A percentile compares a stretch with the other conserved stretches of the same genome.
Evolutionary conservation across 1,140 invertebrate species (phyloP).

Genomic region (Colletes latitarsis): DNA sequence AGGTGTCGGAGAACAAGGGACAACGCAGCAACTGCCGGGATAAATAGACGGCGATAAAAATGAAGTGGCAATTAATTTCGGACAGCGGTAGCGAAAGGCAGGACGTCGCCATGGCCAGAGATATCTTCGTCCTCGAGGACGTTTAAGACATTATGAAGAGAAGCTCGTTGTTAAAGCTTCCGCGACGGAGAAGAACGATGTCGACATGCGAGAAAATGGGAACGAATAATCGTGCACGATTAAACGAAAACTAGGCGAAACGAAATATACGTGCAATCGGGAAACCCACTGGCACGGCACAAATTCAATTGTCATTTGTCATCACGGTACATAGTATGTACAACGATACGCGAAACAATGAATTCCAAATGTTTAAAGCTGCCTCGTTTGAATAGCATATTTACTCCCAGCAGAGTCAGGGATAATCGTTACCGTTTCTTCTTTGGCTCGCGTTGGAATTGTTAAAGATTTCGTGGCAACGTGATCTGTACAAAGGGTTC

Average conservation of each 20-base stretch:
- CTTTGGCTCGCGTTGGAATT: too few relatives aligned
- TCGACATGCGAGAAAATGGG: conserved; percentile 45
- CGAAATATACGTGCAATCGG: background rate
- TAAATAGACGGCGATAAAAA: conserved; percentile 74
- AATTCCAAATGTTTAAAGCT: too few relatives aligned
- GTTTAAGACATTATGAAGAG: conserved; percentile 64
- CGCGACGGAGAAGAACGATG: conserved; percentile 54
- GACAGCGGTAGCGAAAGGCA: conserved; percentile 58
- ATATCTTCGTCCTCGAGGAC: conserved; percentile 61
- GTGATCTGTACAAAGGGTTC: too few relatives aligned
- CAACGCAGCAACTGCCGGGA: conserved; percentile 67
- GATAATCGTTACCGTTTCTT: too few relatives aligned
- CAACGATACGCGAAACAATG: background rate
- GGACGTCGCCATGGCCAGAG: conserved; percentile 55
- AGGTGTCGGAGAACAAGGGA: conserved; percentile 67
- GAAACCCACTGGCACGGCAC: background rate
- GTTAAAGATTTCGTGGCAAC: too few relatives aligned
- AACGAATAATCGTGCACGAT: conserved; percentile 23
- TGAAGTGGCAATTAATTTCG: conserved; percentile 74
- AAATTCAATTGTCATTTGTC: background rate
- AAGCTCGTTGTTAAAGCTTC: conserved; percentile 48
- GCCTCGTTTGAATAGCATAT: too few relatives aligned
- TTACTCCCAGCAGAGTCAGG: too few relatives aligned
- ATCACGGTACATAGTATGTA: background rate
- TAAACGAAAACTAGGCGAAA: background rate